Evolutionary conservation across 2,888 invertebrate species (phyloP).

Genomic region (Diabrotica balteata): DNA sequence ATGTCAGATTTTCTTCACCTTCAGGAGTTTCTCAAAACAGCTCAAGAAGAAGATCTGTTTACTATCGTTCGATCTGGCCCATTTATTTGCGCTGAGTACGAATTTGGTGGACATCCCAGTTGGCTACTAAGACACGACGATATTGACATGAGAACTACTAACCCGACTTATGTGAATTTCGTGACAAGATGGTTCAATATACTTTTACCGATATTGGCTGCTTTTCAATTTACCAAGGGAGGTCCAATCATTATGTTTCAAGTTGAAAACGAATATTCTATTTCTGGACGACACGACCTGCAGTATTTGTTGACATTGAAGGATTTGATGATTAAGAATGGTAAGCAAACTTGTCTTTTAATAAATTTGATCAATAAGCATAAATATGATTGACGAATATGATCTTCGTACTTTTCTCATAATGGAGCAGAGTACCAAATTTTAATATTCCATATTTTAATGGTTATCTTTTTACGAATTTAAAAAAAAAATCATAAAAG

Average conservation of each 20-base stretch:
- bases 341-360: constrained; percentile 31
- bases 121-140: constrained; percentile 54
- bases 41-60: constrained; percentile 78
- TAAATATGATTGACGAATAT: too few species aligned
- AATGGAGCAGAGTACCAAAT: too few species aligned
- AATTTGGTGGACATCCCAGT: constrained; percentile 61
- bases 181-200: constrained; percentile 64
- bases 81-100: constrained; percentile 93
- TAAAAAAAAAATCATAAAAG: too few species aligned
- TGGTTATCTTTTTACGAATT: too few species aligned
- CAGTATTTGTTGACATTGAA: constrained; percentile 60
- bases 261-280: constrained; percentile 70
- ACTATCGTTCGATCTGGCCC: constrained; percentile 88
- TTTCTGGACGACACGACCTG: constrained; percentile 47
- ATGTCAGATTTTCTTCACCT: constrained; percentile 64
- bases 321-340: constrained; percentile 52
- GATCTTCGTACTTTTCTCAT: too few species aligned
- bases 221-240: constrained; percentile 71
- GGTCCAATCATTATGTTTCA: constrained; percentile 74
- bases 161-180: constrained; percentile 58
- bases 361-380: too few species aligned
- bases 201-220: constrained; percentile 62
- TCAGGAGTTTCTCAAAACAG: constrained; percentile 72
- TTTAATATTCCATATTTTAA: too few species aligned
- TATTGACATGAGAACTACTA: constrained; percentile 44